These are phyloP conservation scores for Sebastes dallii DNA, from an alignment of 2,797 vertebrate genomes.

Conservation along the genomic window DNA sequence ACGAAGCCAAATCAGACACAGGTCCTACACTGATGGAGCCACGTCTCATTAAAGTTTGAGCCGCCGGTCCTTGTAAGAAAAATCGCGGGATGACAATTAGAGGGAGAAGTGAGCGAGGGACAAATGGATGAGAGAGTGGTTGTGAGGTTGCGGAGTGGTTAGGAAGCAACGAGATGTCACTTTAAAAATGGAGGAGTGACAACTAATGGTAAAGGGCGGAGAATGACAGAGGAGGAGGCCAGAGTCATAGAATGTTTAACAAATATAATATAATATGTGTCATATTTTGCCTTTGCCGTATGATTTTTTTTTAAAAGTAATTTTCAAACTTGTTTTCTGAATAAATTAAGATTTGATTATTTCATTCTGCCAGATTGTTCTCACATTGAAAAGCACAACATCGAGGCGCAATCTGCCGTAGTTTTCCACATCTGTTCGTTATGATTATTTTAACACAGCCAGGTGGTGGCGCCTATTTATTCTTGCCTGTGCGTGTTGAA, in stretches of 20 bases:
- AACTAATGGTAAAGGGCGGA: constrained; percentile 29
- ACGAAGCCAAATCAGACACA: constrained; percentile 70
- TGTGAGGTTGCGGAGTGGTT: constrained; percentile 24
- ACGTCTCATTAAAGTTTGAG: constrained; percentile 80
- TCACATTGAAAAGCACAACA: background rate
- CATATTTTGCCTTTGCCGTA: background rate
- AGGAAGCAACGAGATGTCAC: constrained; percentile 29
- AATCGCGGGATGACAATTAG: constrained; percentile 67
- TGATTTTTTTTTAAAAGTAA: background rate
- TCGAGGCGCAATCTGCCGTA: background rate
- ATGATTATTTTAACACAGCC: constrained; percentile 22
- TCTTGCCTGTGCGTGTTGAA: background rate
- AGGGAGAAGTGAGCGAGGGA: constrained; percentile 33
- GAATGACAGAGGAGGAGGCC: background rate
- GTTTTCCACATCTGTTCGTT: constrained; percentile 12
- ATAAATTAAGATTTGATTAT: background rate
- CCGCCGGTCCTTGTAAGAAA: constrained; percentile 47
- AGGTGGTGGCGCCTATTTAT: background rate
- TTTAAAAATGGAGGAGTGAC: constrained; percentile 63
- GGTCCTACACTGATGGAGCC: constrained; percentile 60
- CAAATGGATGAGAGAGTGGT: constrained; percentile 41
- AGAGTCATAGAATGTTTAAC: background rate
- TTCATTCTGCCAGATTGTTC: background rate
- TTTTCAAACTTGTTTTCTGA: background rate
- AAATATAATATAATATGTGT: background rate